Percentiles rank a stretch among this genome's conserved stretches.
Conservation (phyloP, 2,888 invertebrate genomes). For the Disparrhopalites patrizii region DNA sequence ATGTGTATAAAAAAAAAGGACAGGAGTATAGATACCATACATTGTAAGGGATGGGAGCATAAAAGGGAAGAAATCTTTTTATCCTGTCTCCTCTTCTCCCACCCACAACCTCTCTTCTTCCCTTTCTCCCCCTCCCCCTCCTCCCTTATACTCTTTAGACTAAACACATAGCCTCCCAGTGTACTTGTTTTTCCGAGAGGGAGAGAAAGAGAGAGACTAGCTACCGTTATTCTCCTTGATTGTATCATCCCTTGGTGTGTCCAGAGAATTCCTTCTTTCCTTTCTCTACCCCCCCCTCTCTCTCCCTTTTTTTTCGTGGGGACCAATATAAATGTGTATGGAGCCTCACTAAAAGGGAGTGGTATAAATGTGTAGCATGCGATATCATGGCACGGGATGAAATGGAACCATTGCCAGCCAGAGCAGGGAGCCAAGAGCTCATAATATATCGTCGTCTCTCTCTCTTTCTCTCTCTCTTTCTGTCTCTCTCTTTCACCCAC, state of each 20-base stretch:
- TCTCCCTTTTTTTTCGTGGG: too few relatives aligned
- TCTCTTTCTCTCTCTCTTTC: not conserved
- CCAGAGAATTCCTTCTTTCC: constrained; percentile 9
- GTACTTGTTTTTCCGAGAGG: not conserved
- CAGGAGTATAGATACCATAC: too few relatives aligned
- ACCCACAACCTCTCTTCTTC: too few relatives aligned
- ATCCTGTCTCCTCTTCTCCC: too few relatives aligned
- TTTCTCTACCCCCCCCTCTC: too few relatives aligned
- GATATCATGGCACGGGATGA: not conserved
- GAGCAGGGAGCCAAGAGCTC: not conserved
- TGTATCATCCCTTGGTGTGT: constrained; percentile 6
- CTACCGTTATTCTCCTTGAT: not conserved
- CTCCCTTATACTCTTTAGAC: not conserved
- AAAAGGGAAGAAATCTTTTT: too few relatives aligned
- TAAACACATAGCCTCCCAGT: not conserved
- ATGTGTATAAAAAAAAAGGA: too few relatives aligned
- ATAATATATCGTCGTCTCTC: not conserved
- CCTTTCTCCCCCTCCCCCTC: not conserved
- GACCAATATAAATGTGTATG: too few relatives aligned
- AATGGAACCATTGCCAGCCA: not conserved
- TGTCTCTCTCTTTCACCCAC: too few relatives aligned
- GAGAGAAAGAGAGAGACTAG: not conserved
- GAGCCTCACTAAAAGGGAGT: not conserved
- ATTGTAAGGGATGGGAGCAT: too few relatives aligned
- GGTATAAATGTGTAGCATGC: not conserved